These are phyloP conservation scores for Anagyrus pseudococci DNA, from an alignment of 2,888 invertebrate species.

Conservation along the genomic window DNA sequence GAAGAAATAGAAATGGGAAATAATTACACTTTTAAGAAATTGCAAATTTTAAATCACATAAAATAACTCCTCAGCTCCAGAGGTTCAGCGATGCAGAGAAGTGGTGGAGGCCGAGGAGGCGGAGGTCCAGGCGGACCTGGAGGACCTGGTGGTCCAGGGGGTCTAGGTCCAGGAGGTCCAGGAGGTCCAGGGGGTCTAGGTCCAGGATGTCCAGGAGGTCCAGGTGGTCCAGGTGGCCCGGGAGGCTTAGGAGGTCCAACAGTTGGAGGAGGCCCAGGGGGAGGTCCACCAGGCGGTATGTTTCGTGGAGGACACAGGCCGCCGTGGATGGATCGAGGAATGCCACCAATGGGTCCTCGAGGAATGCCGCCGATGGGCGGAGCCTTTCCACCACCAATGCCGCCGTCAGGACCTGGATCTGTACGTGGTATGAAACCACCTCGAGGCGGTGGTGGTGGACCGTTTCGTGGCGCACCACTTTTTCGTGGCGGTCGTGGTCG, in stretches of 20 bases:
- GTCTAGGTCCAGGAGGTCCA: constrained; percentile 56
- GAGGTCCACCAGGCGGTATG: constrained; percentile 41
- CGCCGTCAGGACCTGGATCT: no score
- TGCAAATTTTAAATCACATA: constrained; percentile 15
- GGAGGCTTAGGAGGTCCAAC: background rate
- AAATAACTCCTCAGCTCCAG: constrained; percentile 43
- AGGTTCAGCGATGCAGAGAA: constrained; percentile 26
- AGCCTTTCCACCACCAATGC: constrained; percentile 19
- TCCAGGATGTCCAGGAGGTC: constrained; percentile 2
- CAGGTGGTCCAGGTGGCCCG: constrained; percentile 6
- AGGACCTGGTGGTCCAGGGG: constrained; percentile 4
- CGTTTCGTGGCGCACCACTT: constrained; percentile 54
- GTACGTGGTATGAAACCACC: constrained; percentile 53
- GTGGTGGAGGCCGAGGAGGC: constrained; percentile 2
- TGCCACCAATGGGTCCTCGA: constrained; percentile 50
- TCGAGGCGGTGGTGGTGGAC: constrained; percentile 52
- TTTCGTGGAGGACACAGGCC: constrained; percentile 53
- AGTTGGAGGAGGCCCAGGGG: constrained; percentile 22
- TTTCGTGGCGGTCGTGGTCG: constrained; percentile 48
- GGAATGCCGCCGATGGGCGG: constrained; percentile 41
- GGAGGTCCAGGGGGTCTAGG: constrained; percentile 27
- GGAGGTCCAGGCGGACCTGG: constrained; percentile 6
- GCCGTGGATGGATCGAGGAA: constrained; percentile 61
- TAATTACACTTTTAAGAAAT: background rate
- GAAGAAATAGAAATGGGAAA: background rate